Percentiles rank a stretch among this genome's conserved stretches.
These are phyloP conservation scores for Ciconia boyciana DNA, from an alignment of 2,113 vertebrate genomes.

Conservation along the genomic window DNA sequence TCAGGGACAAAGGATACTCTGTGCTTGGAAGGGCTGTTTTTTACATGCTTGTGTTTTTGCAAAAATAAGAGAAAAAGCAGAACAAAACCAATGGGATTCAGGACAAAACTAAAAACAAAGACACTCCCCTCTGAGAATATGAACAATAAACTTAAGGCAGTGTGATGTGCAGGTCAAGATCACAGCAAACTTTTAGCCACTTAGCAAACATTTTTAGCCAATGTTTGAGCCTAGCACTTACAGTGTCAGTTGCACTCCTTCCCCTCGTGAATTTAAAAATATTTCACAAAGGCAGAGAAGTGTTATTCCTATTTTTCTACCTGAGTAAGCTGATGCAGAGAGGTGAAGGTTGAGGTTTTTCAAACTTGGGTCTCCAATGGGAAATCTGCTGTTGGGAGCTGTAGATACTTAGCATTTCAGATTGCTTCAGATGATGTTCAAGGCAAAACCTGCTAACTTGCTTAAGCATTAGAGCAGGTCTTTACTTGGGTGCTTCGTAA, in stretches of 20 bases:
- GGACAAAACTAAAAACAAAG: neutral
- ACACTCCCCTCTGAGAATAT: neutral
- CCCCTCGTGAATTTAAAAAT: neutral
- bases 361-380: neutral
- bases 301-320: neutral
- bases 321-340: neutral
- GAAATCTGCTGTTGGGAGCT: neutral
- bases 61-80: neutral
- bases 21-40: neutral
- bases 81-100: neutral
- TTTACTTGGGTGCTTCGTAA: neutral
- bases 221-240: neutral
- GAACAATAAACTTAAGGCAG: neutral
- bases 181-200: neutral
- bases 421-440: neutral
- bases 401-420: neutral
- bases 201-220: neutral
- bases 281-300: neutral
- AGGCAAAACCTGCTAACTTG: neutral
- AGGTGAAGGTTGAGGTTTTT: neutral
- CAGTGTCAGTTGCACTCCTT: neutral
- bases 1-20: neutral
- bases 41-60: neutral
- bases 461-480: neutral
- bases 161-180: neutral